Evolutionary conservation across 2,888 invertebrate genomes (phyloP), one percentile per base, ranked within the genome.

Genomic region (Drosophila nr. medialis): DNA sequence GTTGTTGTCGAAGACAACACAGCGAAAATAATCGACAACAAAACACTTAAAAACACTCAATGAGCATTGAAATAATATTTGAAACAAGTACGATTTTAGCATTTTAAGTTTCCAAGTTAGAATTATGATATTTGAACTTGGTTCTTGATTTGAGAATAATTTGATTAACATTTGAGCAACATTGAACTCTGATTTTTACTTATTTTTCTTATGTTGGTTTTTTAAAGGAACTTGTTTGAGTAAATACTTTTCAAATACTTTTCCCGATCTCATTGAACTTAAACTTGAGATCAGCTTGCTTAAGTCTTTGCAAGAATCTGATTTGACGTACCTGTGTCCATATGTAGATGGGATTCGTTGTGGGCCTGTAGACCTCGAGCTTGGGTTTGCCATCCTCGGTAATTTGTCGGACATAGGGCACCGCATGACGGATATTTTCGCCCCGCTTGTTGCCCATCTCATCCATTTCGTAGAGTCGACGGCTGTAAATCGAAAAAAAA

Each of bases 341-440:
- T 77, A 93, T 93, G 66, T 92, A 93, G 75, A 93, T 93, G 50
- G 94, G 94, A 91, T 94, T 94, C 63, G 95, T 95, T 51, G 95
- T 94, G 49, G 94, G 93, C 51, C 92, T 88, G 81, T 95, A 95
- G 7, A 95, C 94, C 92, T 93, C 93, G 70, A 93, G 83, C 78
- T 94, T 95, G 54, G 93, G 94, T 93, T 95, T 95, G 74, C 93
- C 94, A 81, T 95, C 95, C 73, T 93, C 94, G 71, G 95, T 95
- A 67, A 95, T 92, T 91, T 95, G 95, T 82, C 95, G 93, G 0
- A 95, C 95, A 82, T 94, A 95, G 36, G 95, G 95, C 77, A 95
- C 93, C n/a, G 94, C 94, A 86, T 94, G 94, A 29, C 95, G 93
- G 66, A 95, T 90, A 89, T 95, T 95, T 84, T 95, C 95, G 62